Base-by-base conservation (phyloP, 2,113 vertebrate genomes). In the Gymnarchus niloticus region DNA sequence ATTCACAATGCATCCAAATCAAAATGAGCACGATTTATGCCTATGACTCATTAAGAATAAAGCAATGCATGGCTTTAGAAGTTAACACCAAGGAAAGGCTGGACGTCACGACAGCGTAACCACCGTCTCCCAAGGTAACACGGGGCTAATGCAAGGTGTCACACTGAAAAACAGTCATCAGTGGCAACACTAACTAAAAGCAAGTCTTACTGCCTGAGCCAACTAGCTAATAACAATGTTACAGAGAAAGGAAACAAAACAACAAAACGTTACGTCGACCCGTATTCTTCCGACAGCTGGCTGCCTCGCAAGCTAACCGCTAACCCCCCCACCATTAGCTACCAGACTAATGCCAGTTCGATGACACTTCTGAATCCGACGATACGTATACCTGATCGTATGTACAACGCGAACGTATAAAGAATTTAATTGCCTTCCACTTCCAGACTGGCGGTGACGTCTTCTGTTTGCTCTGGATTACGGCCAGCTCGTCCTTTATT, bases 171-270 rank as follows among this genome's bases (percentile, higher is more conserved):
- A 41, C 37, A 41, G 52, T 23, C 41, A 56, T 54, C 37, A 56
- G 6, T 56, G 7, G n/a, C 25, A 49, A 46, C 33, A 19, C 14
- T 52, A 54, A 28, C 80, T 10, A 6, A 0, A 81, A 6, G 6
- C 49, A 81, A 52, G 12, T 81, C 12, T 81, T 33, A 54, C 6
- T 33, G 25, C 8, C 80, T 54, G 52, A 84, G 49, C 17, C 25
- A 84, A 73, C 82, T 57, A 49, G 46, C 89, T 91, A 93, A 94
- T 94, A 92, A 93, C 93, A 95, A 93, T 90, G 91, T 94, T 93
- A 95, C 93, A 93, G 92, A 91, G 91, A 86, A 21, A 86, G 85
- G 89, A 87, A 91, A n/a, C n/a, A 91, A 92, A 92, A 91, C 91
- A 90, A 89, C 86, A 89, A n/a, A 23, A 78, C 23, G 44, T 37